Percentiles rank a stretch among this genome's conserved stretches.
Evolutionary conservation across 2,888 invertebrate genomes (phyloP).

Genomic region (Drosophila recens): DNA sequence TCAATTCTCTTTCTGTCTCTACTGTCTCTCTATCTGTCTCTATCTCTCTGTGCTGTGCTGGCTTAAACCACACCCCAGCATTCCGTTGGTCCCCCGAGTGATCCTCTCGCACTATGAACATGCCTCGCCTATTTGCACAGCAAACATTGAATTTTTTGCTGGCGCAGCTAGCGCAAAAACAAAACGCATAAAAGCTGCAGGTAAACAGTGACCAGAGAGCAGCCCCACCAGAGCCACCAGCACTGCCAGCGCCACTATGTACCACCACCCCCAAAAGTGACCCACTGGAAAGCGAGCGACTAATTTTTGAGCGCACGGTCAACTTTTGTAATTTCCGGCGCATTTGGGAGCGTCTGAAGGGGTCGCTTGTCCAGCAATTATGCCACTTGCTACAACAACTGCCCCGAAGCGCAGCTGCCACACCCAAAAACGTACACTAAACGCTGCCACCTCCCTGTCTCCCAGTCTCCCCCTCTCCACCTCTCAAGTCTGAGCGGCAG

Average conservation of each 20-base stretch:
- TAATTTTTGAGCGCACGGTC: conserved; percentile 55
- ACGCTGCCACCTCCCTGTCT: background rate
- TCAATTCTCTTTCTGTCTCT: background rate
- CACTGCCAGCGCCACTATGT: background rate
- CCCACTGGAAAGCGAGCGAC: conserved; percentile 25
- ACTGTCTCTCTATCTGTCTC: background rate
- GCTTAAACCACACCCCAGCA: background rate
- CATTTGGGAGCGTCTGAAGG: conserved; percentile 34
- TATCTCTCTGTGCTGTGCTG: background rate
- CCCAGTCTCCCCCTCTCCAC: no score
- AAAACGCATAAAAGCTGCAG: conserved; percentile 36
- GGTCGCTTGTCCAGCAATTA: conserved; percentile 55
- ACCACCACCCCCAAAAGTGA: background rate
- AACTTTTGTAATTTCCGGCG: conserved; percentile 67
- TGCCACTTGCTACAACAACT: conserved; percentile 36
- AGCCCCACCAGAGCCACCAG: background rate
- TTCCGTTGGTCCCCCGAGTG: conserved; percentile 3
- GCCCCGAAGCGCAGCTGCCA: conserved; percentile 27
- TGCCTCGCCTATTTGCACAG: conserved; percentile 50
- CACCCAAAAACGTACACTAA: conserved; percentile 14
- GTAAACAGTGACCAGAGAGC: conserved; percentile 46
- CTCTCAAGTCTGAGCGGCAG: conserved; percentile 2
- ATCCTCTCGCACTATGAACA: conserved; percentile 2
- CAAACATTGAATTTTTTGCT: conserved; percentile 25
- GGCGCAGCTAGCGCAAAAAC: conserved; percentile 27